Evolutionary conservation across 2,888 invertebrate genomes (phyloP).

Genomic region (Phalera bucephala): DNA sequence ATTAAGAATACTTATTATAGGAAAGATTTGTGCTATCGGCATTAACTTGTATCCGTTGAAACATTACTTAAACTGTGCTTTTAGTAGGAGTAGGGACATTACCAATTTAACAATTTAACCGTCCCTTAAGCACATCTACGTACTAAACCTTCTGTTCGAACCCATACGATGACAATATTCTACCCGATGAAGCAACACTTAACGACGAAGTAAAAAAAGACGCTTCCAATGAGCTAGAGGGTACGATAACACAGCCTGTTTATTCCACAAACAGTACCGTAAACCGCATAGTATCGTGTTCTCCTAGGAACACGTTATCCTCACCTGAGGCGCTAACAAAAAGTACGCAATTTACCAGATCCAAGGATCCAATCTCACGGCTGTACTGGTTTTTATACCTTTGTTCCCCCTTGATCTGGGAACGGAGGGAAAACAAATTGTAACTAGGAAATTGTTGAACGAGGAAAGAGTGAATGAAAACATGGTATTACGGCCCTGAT

Average conservation of each 20-base stretch:
- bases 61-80: too few relatives aligned
- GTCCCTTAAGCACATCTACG: too few relatives aligned
- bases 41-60: too few relatives aligned
- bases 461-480: too few relatives aligned
- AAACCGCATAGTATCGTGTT: slow-evolving; percentile 9
- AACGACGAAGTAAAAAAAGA: slow-evolving; percentile 15
- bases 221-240: slow-evolving; percentile 23
- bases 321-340: not conserved
- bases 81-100: too few relatives aligned
- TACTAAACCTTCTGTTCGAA: not conserved
- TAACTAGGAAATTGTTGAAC: too few relatives aligned
- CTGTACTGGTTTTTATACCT: not conserved
- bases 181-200: slow-evolving; percentile 20
- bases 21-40: too few relatives aligned
- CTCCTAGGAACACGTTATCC: not conserved
- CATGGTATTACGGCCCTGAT: too few relatives aligned
- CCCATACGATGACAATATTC: not conserved
- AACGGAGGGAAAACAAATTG: not conserved
- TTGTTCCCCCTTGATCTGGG: not conserved
- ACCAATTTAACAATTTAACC: too few relatives aligned
- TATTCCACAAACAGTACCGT: slow-evolving; percentile 19
- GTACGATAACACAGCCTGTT: slow-evolving; percentile 30
- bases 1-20: too few relatives aligned
- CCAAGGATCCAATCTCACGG: not conserved
- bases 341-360: not conserved